phyloP scores from a whole-genome alignment of 1,140 invertebrate species.

The Macrosteles quadrilineatus region DNA sequence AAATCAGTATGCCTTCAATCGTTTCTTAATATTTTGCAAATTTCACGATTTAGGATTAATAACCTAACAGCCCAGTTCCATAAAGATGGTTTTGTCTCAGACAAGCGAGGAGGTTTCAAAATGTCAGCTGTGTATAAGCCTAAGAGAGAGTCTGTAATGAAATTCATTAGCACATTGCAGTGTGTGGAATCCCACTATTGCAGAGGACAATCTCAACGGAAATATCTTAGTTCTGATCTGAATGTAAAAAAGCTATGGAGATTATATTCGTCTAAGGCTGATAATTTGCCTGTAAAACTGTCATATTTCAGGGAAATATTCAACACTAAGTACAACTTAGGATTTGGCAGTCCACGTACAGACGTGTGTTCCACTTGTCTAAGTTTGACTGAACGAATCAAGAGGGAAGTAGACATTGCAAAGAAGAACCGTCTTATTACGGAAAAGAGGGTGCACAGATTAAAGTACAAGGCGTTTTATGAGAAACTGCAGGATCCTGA shows the following conservation, averaged over 20 bases:
- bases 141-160: slow-evolving; percentile 23
- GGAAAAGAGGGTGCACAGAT: slow-evolving; percentile 42
- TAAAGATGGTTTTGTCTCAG: neutral
- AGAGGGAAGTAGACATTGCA: slow-evolving; percentile 24
- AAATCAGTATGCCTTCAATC: slow-evolving; percentile 7
- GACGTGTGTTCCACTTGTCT: slow-evolving; percentile 29
- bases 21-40: slow-evolving; percentile 11
- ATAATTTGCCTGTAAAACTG: slow-evolving; percentile 29
- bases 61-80: neutral
- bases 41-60: slow-evolving; percentile 22
- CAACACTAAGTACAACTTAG: slow-evolving; percentile 38
- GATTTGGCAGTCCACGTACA: slow-evolving; percentile 31
- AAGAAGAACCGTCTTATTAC: slow-evolving; percentile 36
- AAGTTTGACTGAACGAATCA: slow-evolving; percentile 32
- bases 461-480: slow-evolving; percentile 46
- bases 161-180: slow-evolving; percentile 6
- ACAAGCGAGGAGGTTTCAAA: slow-evolving; percentile 21
- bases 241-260: slow-evolving; percentile 23
- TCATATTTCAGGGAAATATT: slow-evolving; percentile 37
- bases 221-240: slow-evolving; percentile 9
- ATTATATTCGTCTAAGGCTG: slow-evolving; percentile 1
- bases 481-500: slow-evolving; percentile 42
- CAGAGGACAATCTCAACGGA: neutral
- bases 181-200: slow-evolving; percentile 26
- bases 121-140: slow-evolving; percentile 14